A percentile compares a stretch with the other conserved stretches of the same genome.
Evolutionary conservation across 1,140 invertebrate genomes (phyloP).

Genomic region (Lamellibrachia luymesi): DNA sequence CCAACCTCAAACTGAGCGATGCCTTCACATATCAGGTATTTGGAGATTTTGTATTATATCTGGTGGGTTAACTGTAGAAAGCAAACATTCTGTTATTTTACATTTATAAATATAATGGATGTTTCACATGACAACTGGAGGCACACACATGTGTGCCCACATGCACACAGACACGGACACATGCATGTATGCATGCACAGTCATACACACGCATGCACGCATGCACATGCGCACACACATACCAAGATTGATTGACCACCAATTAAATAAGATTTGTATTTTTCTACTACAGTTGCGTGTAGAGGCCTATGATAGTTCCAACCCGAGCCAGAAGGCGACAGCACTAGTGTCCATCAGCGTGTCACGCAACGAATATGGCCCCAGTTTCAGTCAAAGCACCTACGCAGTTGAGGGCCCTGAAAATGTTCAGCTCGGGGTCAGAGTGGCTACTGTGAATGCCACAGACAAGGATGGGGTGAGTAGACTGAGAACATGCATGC

Average conservation of each 20-base stretch:
- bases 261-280: not conserved
- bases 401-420: constrained; percentile 10
- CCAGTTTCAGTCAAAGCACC: not conserved
- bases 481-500: not conserved
- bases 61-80: not conserved
- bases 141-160: not conserved
- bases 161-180: no score
- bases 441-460: constrained; percentile 74
- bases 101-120: not conserved
- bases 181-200: no score
- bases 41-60: not conserved
- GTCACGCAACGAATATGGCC: constrained; percentile 24
- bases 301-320: constrained; percentile 42
- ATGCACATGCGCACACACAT: not conserved
- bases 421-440: constrained; percentile 66
- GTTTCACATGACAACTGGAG: not conserved
- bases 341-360: constrained; percentile 29
- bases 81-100: not conserved
- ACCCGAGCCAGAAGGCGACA: constrained; percentile 38
- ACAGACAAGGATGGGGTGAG: constrained; percentile 72
- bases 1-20: constrained; percentile 14
- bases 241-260: not conserved
- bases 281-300: constrained; percentile 19
- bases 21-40: constrained; percentile 15
- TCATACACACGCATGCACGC: no score